phyloP scores from a whole-genome alignment of 1,140 invertebrate species.

The Bombus soroeensis region DNA sequence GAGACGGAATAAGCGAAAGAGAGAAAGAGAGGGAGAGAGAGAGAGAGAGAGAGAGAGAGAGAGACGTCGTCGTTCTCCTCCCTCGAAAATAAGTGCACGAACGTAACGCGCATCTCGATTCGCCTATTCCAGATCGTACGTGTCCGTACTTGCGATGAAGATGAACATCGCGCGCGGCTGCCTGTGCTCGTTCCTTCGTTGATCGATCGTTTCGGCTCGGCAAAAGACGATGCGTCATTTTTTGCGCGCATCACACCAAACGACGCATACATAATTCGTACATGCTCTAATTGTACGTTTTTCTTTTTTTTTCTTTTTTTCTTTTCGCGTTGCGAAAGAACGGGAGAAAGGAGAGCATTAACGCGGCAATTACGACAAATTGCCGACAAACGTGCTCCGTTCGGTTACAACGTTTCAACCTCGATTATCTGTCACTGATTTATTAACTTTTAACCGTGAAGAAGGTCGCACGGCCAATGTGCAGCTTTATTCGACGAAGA shows the following conservation, averaged over 20 bases:
- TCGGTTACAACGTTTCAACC: neutral
- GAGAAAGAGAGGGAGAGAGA: neutral
- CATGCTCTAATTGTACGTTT: neutral
- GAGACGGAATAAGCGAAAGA: neutral
- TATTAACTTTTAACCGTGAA: neutral
- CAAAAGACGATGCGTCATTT: neutral
- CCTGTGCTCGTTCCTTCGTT: neutral
- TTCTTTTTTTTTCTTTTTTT: neutral
- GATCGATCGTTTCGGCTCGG: neutral
- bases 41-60: neutral
- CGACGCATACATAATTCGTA: conserved; percentile 18
- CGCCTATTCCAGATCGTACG: conserved; percentile 34
- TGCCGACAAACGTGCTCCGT: neutral
- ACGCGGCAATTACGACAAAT: neutral
- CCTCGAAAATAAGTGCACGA: conserved; percentile 15
- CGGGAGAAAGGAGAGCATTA: neutral
- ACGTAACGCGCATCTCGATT: conserved; percentile 18
- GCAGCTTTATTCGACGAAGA: too few relatives aligned
- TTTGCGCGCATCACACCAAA: conserved; percentile 11
- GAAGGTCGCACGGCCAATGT: neutral
- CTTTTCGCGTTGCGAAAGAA: neutral
- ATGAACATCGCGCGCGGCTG: neutral
- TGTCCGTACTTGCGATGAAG: conserved; percentile 21
- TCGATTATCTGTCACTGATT: neutral
- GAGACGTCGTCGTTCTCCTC: neutral